Conservation (phyloP, 2,888 invertebrate species). For the Epinotia bilunana region DNA sequence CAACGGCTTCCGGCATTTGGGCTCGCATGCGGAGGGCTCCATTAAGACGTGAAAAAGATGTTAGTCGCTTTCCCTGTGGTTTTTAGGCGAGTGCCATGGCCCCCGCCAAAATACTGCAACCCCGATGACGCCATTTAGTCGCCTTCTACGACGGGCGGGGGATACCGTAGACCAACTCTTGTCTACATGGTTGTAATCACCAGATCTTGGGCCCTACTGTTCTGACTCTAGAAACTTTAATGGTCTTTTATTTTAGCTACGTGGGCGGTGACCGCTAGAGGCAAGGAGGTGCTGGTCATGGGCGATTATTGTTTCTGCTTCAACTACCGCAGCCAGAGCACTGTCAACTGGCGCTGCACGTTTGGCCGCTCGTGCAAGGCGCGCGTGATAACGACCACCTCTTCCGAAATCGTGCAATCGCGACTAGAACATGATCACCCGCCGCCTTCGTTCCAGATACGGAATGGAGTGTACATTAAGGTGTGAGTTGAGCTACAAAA, state of each 20-base stretch:
- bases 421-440: conserved; percentile 2
- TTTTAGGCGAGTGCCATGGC: no score
- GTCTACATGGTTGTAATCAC: no score
- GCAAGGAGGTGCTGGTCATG: conserved; percentile 26
- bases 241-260: not conserved
- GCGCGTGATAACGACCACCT: not conserved
- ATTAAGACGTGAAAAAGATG: no score
- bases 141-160: no score
- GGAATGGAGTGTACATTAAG: conserved; percentile 8
- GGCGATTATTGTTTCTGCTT: conserved; percentile 38
- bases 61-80: no score
- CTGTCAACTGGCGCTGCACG: conserved; percentile 17
- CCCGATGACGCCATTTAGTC: no score
- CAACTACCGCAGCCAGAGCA: conserved; percentile 8
- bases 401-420: not conserved
- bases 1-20: no score
- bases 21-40: no score
- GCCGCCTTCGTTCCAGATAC: conserved; percentile 12
- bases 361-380: conserved; percentile 25
- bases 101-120: no score
- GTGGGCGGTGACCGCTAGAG: conserved; percentile 4
- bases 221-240: not conserved
- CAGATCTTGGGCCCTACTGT: not conserved
- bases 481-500: not conserved
- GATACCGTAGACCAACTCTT: no score